These are phyloP conservation scores for Podotricha telesiphe DNA, from an alignment of 2,888 invertebrate genomes.

Conservation along the genomic window DNA sequence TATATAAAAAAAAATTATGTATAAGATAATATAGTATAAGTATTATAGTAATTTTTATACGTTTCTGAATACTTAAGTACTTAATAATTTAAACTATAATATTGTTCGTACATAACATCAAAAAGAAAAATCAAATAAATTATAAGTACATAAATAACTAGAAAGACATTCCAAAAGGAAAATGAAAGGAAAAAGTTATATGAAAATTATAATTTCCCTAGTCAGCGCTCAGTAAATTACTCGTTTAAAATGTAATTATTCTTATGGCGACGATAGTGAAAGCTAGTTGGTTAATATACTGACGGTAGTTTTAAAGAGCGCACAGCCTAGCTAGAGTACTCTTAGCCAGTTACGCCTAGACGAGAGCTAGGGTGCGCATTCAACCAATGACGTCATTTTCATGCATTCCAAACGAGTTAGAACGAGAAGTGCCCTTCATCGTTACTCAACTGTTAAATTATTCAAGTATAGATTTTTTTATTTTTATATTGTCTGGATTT, in stretches of 20 bases:
- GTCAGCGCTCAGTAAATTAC: conserved; percentile 22
- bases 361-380: conserved; percentile 67
- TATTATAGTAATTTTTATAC: not conserved
- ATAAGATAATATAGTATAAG: not conserved
- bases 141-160: conserved; percentile 8
- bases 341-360: conserved; percentile 48
- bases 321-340: conserved; percentile 41
- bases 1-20: not conserved
- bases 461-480: conserved; percentile 27
- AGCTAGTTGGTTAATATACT: conserved; percentile 41
- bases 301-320: conserved; percentile 45
- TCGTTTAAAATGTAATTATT: conserved; percentile 34
- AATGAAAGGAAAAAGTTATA: conserved; percentile 22
- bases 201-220: conserved; percentile 19
- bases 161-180: conserved; percentile 14
- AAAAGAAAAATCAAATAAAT: not conserved
- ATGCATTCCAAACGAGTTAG: conserved; percentile 46
- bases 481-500: conserved; percentile 21
- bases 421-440: conserved; percentile 38
- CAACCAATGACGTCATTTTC: conserved; percentile 73
- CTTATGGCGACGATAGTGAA: conserved; percentile 38
- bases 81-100: not conserved
- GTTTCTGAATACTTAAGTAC: not conserved
- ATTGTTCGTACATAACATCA: not conserved
- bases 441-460: conserved; percentile 41